Evolutionary conservation across 2,113 vertebrate genomes (phyloP).

Genomic region (Caracal caracal): DNA sequence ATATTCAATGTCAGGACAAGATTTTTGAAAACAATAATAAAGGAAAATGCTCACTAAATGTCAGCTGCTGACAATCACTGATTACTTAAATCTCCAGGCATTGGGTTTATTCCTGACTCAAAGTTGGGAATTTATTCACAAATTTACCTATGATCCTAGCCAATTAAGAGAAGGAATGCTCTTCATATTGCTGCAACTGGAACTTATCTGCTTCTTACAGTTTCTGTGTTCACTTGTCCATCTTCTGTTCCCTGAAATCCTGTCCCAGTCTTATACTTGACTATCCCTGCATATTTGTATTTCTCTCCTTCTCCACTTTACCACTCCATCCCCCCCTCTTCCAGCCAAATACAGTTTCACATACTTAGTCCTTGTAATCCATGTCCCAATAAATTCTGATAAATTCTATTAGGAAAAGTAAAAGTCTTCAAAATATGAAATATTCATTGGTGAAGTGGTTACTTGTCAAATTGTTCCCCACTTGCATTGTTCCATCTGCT

Average conservation of each 20-base stretch:
- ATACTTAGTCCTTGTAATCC: not conserved
- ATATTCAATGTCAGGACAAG: not conserved
- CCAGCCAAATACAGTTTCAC: not conserved
- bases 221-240: not conserved
- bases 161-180: not conserved
- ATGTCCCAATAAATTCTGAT: not conserved
- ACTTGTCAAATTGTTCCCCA: constrained; percentile 18
- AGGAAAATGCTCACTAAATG: not conserved
- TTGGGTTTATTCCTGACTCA: not conserved
- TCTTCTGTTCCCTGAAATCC: not conserved
- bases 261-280: not conserved
- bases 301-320: not conserved
- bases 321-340: not conserved
- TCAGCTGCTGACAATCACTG: not conserved
- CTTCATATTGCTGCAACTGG: not conserved
- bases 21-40: not conserved
- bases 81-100: not conserved
- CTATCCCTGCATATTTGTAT: not conserved
- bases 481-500: not conserved
- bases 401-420: not conserved
- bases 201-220: not conserved
- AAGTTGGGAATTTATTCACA: not conserved
- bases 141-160: not conserved
- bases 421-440: constrained; percentile 17
- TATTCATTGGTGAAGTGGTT: not conserved